Percentiles rank a stretch among this genome's conserved stretches.
These are phyloP conservation scores for Drosophila orena DNA, from an alignment of 1,140 invertebrate species.

Conservation along the genomic window DNA sequence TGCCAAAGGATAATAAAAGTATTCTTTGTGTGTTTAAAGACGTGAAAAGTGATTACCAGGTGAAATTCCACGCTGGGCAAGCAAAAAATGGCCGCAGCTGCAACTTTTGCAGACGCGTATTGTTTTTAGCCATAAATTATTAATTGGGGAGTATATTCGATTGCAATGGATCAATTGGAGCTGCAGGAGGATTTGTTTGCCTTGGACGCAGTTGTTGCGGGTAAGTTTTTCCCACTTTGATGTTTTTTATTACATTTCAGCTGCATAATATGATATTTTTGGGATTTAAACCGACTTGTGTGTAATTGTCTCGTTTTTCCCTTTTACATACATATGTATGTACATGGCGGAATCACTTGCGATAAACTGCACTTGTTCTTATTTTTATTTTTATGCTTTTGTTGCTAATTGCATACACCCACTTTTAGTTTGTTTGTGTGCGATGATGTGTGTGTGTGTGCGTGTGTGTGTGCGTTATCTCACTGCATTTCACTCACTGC, in stretches of 20 bases:
- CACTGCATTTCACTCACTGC: constrained; percentile 16
- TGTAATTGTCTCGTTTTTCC: constrained; percentile 49
- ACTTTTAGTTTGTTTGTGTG: constrained; percentile 34
- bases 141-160: background rate
- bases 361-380: constrained; percentile 27
- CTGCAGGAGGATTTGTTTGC: constrained; percentile 52
- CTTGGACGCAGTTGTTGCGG: constrained; percentile 28
- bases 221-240: constrained; percentile 13
- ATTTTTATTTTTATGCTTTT: constrained; percentile 15
- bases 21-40: constrained; percentile 8
- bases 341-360: constrained; percentile 42
- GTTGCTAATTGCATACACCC: constrained; percentile 73
- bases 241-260: background rate
- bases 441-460: constrained; percentile 1
- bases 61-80: background rate
- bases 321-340: constrained; percentile 33
- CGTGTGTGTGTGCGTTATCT: constrained; percentile 27
- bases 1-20: background rate
- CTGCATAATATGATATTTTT: constrained; percentile 44
- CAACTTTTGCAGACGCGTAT: constrained; percentile 39
- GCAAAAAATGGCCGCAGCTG: constrained; percentile 53
- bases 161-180: constrained; percentile 52
- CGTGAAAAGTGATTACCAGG: constrained; percentile 1
- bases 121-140: constrained; percentile 27
- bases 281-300: constrained; percentile 32